phyloP scores from a whole-genome alignment of 53 echinoderm and acorn worm genomes.

The Glandiceps talaboti region DNA sequence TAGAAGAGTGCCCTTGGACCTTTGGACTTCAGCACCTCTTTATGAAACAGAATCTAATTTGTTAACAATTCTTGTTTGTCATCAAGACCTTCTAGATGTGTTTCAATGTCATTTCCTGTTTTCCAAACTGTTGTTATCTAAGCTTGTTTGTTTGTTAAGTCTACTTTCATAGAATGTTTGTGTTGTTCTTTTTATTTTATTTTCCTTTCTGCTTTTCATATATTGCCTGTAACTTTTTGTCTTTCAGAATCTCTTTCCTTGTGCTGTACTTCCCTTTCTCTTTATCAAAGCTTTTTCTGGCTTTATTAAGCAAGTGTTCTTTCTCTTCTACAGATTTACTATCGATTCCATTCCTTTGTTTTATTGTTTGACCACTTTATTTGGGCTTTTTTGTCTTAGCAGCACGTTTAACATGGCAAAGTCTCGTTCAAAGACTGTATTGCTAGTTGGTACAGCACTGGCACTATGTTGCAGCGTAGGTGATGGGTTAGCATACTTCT shows the following conservation, averaged over 20 bases:
- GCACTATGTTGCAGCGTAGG: neutral
- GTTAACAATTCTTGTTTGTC: neutral
- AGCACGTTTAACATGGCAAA: neutral
- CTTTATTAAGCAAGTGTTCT: neutral
- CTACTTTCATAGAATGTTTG: neutral
- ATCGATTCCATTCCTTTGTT: neutral
- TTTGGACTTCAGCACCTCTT: neutral
- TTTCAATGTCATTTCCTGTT: neutral
- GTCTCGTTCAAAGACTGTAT: neutral
- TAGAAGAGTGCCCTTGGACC: neutral
- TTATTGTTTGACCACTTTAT: neutral
- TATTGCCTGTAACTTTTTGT: neutral
- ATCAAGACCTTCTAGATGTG: neutral
- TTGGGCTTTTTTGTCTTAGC: neutral
- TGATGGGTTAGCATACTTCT: constrained; percentile 16
- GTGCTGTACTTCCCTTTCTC: neutral
- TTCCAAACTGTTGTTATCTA: neutral
- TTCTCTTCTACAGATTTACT: neutral
- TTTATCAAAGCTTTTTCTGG: neutral
- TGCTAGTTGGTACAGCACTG: neutral
- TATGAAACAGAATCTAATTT: neutral
- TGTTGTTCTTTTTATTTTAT: too few relatives aligned
- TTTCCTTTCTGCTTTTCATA: too few relatives aligned
- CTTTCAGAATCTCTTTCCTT: neutral
- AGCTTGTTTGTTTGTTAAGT: neutral